Conservation (phyloP, 2,888 invertebrate species). For the Entomobrya multifasciata region DNA sequence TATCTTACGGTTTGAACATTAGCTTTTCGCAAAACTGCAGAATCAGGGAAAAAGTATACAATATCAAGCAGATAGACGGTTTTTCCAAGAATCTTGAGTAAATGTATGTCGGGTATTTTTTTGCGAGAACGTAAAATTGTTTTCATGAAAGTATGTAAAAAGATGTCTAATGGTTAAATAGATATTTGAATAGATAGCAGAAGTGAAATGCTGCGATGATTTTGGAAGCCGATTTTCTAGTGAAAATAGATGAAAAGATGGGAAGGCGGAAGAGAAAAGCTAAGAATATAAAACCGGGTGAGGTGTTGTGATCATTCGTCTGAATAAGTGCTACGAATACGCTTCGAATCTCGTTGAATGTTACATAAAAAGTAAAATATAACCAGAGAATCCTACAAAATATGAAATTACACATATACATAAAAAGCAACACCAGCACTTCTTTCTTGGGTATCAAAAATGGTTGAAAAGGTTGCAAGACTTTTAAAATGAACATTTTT, state of each 20-base stretch:
- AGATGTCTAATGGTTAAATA: not conserved
- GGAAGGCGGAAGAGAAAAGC: conserved; percentile 35
- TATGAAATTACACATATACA: not conserved
- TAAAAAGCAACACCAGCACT: not conserved
- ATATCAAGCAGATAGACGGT: too few species aligned
- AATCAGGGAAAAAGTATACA: not conserved
- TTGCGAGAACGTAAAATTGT: not conserved
- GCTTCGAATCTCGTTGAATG: conserved; percentile 14
- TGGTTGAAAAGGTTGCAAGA: conserved; percentile 55
- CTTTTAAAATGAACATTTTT: conserved; percentile 39
- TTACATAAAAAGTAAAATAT: conserved; percentile 29
- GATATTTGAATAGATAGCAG: not conserved
- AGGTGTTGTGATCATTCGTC: conserved; percentile 66
- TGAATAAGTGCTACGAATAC: conserved; percentile 55
- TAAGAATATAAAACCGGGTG: conserved; percentile 28
- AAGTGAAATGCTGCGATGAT: not conserved
- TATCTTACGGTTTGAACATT: not conserved
- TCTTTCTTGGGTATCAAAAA: conserved; percentile 31
- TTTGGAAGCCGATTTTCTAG: not conserved
- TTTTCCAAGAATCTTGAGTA: too few species aligned
- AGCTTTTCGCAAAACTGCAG: not conserved
- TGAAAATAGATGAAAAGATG: not conserved
- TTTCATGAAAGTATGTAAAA: conserved; percentile 3
- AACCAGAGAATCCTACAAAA: too few species aligned
- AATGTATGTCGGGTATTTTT: too few species aligned